These are phyloP conservation scores for Pleuronectes platessa DNA, from an alignment of 2,113 vertebrate species.

Conservation along the genomic window DNA sequence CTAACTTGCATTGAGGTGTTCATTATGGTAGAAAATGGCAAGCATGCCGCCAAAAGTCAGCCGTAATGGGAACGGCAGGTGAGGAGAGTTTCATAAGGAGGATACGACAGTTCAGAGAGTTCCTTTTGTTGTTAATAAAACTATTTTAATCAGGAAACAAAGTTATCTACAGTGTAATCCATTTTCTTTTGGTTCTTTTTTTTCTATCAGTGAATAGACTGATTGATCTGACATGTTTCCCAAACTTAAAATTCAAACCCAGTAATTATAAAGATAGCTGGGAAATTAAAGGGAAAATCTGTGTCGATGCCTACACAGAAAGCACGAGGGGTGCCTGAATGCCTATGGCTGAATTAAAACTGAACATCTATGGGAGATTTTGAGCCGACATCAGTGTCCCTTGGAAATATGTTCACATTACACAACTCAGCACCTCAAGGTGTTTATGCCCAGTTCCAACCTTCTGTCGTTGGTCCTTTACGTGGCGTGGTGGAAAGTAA, in stretches of 20 bases:
- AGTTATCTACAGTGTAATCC: background rate
- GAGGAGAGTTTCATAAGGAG: constrained; percentile 11
- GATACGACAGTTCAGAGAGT: background rate
- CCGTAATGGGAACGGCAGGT: constrained; percentile 29
- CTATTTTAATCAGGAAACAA: background rate
- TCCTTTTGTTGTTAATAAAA: constrained; percentile 8
- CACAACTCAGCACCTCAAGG: background rate
- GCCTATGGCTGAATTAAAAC: background rate
- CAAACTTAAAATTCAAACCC: no score
- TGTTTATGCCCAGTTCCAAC: background rate
- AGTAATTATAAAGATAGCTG: no score
- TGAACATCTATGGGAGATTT: background rate
- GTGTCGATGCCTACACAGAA: no score
- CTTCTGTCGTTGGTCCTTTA: background rate
- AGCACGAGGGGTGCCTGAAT: background rate
- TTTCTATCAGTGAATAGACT: no score
- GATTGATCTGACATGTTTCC: no score
- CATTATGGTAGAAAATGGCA: constrained; percentile 58
- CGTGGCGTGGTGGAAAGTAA: background rate
- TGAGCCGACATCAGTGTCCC: background rate
- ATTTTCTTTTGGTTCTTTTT: background rate
- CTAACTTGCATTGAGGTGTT: constrained; percentile 33
- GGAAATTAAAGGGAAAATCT: no score
- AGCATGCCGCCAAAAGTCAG: constrained; percentile 29
- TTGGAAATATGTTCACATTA: background rate